Evolutionary conservation across 2,888 invertebrate genomes (phyloP).

Genomic region (Drosophila anomelani): DNA sequence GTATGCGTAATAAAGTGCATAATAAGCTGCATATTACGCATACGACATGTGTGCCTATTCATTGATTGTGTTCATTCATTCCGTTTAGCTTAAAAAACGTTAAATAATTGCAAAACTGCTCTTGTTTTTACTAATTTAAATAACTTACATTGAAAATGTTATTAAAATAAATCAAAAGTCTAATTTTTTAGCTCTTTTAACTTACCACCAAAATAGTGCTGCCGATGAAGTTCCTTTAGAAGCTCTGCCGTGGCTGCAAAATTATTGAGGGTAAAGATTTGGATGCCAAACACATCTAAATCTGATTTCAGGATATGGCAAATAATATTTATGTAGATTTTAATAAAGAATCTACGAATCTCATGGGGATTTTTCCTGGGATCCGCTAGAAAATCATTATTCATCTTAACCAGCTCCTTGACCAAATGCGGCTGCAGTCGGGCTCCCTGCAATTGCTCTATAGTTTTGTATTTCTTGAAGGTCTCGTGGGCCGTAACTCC

Average conservation of each 20-base stretch:
- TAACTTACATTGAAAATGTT: not conserved
- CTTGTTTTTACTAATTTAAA: not conserved
- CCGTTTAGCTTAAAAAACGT: conserved; percentile 67
- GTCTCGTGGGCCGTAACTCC: conserved; percentile 88
- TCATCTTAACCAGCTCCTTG: conserved; percentile 36
- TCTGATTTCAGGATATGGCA: not conserved
- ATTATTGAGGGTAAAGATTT: not conserved
- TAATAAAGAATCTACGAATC: conserved; percentile 49
- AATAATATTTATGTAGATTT: not conserved
- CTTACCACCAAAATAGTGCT: not conserved
- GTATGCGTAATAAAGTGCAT: conserved; percentile 57
- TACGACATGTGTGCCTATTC: conserved; percentile 50
- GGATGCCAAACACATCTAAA: not conserved
- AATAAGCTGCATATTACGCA: conserved; percentile 56
- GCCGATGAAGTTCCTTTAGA: not conserved
- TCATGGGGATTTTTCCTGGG: not conserved
- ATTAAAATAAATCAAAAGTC: not conserved
- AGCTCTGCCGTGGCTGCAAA: not conserved
- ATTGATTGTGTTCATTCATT: conserved; percentile 50
- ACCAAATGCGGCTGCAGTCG: conserved; percentile 42
- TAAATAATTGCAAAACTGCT: conserved; percentile 59
- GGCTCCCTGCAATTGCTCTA: conserved; percentile 62
- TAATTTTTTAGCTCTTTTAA: not conserved
- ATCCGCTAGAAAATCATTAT: conserved; percentile 15
- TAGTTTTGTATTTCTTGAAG: conserved; percentile 45